Conservation (phyloP, 2,797 vertebrate genomes). For the Sardinella longiceps region DNA sequence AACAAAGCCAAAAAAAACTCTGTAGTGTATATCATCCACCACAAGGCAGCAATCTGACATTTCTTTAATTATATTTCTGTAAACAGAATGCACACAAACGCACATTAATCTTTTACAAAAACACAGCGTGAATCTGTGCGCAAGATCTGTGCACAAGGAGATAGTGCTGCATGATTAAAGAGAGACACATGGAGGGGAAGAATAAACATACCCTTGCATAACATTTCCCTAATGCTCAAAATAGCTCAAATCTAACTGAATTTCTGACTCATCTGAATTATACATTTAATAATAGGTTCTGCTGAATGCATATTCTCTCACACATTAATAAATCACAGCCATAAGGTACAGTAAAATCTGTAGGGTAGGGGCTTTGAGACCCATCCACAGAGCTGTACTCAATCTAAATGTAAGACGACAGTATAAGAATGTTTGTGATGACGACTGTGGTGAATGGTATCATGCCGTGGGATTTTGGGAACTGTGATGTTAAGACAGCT, state of each 20-base stretch:
- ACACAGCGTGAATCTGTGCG: conserved; percentile 41
- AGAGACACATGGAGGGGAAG: not conserved
- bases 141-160: not conserved
- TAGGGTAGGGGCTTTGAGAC: not conserved
- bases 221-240: not conserved
- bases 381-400: not conserved
- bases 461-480: not conserved
- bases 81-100: conserved; percentile 36
- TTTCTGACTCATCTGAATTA: not conserved
- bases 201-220: not conserved
- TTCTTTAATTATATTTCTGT: conserved; percentile 46
- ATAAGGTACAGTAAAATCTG: not conserved
- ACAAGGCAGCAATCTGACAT: conserved; percentile 29
- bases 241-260: not conserved
- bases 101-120: conserved; percentile 50
- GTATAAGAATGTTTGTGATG: too few relatives aligned
- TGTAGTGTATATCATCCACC: conserved; percentile 20
- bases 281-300: not conserved
- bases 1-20: too few relatives aligned
- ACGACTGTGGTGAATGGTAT: too few relatives aligned
- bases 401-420: not conserved
- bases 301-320: not conserved
- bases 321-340: not conserved
- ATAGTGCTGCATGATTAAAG: not conserved
- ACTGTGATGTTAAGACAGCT: not conserved